phyloP scores from a whole-genome alignment of 35 echinoderm and acorn worm species.

The Apostichopus californicus region DNA sequence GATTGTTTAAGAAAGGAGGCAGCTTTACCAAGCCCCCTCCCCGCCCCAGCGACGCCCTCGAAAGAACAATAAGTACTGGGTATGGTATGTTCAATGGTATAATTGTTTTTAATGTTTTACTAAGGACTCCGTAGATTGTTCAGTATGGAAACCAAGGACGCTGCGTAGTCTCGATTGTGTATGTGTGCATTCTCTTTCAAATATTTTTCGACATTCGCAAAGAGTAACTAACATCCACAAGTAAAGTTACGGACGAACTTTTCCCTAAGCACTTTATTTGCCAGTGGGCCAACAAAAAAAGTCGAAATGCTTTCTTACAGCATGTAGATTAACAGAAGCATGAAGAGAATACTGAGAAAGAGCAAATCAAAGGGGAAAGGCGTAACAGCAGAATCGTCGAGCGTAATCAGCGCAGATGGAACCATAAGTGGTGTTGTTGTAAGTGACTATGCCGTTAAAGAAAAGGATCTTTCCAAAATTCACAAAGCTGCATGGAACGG shows the following conservation, averaged over 20 bases:
- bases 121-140: conserved; percentile 12
- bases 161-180: neutral
- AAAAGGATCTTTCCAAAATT: conserved; percentile 53
- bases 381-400: conserved; percentile 9
- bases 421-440: neutral
- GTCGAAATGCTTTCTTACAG: too few species aligned
- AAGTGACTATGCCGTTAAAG: conserved; percentile 45
- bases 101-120: neutral
- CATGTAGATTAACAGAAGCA: neutral
- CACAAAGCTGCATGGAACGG: conserved; percentile 63
- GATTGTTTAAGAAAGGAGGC: too few species aligned
- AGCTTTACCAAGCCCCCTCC: too few species aligned
- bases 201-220: neutral
- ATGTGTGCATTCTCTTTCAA: conserved; percentile 17
- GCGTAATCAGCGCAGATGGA: conserved; percentile 31
- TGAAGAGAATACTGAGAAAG: conserved; percentile 42
- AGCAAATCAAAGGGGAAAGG: conserved; percentile 47
- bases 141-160: conserved; percentile 43
- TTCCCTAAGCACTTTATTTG: neutral
- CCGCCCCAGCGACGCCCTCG: too few species aligned
- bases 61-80: too few species aligned
- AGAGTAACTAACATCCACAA: too few species aligned
- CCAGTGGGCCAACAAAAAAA: neutral
- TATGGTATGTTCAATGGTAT: too few species aligned
- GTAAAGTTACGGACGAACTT: too few species aligned